A percentile compares a stretch with the other conserved stretches of the same genome.
phyloP scores from a whole-genome alignment of 2,797 vertebrate genomes.

The Myotis findleyi region DNA sequence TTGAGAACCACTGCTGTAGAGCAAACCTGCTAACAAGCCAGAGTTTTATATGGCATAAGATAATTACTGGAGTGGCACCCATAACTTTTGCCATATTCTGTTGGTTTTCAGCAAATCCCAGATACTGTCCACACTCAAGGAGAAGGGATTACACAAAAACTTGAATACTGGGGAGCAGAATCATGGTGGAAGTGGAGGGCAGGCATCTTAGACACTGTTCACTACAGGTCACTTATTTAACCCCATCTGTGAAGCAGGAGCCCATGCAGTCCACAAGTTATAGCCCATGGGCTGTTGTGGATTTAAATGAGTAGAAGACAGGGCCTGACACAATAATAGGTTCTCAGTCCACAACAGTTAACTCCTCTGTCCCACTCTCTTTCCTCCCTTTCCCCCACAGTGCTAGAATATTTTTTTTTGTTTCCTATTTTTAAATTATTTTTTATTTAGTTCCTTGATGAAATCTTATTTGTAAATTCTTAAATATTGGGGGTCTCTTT shows the following conservation, averaged over 20 bases:
- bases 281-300: neutral
- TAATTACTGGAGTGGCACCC: too few species aligned
- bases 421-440: neutral
- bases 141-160: neutral
- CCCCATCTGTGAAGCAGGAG: neutral
- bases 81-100: neutral
- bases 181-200: neutral
- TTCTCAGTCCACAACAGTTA: neutral
- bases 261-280: neutral
- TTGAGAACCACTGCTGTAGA: neutral
- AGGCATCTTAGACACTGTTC: neutral
- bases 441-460: neutral
- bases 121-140: neutral
- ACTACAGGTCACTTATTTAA: neutral
- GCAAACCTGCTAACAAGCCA: neutral
- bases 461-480: neutral
- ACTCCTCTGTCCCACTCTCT: neutral
- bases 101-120: neutral
- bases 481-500: neutral
- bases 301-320: neutral
- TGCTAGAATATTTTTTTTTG: neutral
- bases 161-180: neutral
- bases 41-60: neutral
- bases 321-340: neutral
- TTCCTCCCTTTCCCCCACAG: neutral